Percentiles rank a stretch among this genome's conserved stretches.
phyloP scores from a whole-genome alignment of 2,113 vertebrate species.

The Phyllostomus discolor region DNA sequence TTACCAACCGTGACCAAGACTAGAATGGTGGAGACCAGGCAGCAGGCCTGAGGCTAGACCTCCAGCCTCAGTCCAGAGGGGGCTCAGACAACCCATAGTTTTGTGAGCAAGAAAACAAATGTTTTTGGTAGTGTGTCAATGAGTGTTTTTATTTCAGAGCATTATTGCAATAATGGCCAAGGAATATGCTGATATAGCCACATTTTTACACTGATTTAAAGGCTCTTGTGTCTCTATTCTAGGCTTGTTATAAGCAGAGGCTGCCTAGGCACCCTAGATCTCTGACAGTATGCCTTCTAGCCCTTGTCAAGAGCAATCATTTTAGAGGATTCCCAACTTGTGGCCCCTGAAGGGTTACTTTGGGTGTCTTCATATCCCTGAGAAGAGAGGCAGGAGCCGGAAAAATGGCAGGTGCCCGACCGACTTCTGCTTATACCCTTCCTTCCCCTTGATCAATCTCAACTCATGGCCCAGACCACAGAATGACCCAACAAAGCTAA shows the following conservation, averaged over 20 bases:
- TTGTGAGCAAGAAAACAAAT: neutral
- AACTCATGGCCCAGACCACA: neutral
- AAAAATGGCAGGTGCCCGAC: neutral
- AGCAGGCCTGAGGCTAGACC: neutral
- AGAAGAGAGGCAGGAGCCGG: neutral
- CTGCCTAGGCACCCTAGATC: neutral
- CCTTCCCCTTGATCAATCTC: neutral
- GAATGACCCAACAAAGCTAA: conserved; percentile 26
- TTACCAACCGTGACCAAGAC: neutral
- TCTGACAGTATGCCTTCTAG: neutral
- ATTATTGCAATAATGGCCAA: neutral
- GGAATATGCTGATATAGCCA: neutral
- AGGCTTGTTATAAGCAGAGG: neutral
- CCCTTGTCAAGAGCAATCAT: neutral
- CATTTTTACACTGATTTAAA: neutral
- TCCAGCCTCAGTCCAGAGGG: neutral
- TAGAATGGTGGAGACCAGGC: neutral
- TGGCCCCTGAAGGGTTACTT: neutral
- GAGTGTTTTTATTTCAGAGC: neutral
- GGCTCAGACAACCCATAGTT: neutral
- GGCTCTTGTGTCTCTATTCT: neutral
- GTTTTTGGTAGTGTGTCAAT: neutral
- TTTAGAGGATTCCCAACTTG: neutral
- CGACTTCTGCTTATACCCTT: neutral
- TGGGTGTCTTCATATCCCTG: neutral